These are phyloP conservation scores for Tiliacea citrago DNA, from an alignment of 2,888 invertebrate genomes.

Conservation along the genomic window DNA sequence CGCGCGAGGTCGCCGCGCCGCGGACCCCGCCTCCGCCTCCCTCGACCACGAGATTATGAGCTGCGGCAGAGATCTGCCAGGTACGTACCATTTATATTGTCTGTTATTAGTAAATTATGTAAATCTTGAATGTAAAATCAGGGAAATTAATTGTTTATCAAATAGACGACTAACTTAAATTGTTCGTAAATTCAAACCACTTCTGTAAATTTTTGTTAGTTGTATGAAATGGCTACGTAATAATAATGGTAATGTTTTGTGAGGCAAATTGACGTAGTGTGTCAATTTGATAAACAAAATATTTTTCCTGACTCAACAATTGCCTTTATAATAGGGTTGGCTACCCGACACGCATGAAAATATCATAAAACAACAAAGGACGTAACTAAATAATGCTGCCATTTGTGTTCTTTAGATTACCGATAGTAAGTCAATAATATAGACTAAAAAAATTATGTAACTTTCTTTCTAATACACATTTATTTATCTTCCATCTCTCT, in stretches of 20 bases:
- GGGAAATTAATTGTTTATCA: background rate
- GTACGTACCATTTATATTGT: conserved; percentile 59
- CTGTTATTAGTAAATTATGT: background rate
- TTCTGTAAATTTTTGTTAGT: too few relatives aligned
- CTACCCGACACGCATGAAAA: background rate
- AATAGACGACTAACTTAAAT: background rate
- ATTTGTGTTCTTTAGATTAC: background rate
- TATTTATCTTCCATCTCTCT: background rate
- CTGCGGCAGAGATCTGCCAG: conserved; percentile 84
- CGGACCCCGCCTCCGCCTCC: conserved; percentile 86
- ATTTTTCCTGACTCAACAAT: background rate
- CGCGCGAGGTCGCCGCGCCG: conserved; percentile 74
- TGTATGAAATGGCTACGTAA: too few relatives aligned
- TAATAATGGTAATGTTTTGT: too few relatives aligned
- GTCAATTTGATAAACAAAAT: background rate
- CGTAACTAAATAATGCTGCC: background rate
- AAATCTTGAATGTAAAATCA: background rate
- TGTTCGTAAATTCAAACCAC: background rate
- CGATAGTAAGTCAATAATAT: background rate
- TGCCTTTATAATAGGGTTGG: background rate
- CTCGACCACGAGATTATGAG: conserved; percentile 89
- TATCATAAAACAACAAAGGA: background rate
- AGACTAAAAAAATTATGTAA: background rate
- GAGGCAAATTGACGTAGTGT: background rate
- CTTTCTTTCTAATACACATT: background rate